These are phyloP conservation scores for Empidonax traillii DNA, from an alignment of 2,113 vertebrate genomes.

Conservation along the genomic window DNA sequence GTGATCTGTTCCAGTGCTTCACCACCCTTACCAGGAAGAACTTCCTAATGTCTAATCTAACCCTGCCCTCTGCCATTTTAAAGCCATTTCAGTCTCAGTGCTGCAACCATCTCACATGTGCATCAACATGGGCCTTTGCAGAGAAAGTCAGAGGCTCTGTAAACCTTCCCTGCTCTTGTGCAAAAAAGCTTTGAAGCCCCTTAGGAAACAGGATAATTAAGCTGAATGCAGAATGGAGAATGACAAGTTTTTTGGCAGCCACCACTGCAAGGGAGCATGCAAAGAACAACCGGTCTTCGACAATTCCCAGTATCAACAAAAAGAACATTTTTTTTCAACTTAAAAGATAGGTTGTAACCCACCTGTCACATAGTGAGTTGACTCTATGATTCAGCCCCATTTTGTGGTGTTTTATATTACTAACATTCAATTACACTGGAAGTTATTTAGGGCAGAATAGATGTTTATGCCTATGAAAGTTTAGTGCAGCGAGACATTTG, in stretches of 20 bases:
- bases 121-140: rapidly evolving
- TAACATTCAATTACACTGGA: constrained; percentile 17
- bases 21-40: not conserved
- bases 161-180: not conserved
- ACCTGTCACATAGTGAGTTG: not conserved
- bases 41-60: not conserved
- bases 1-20: not conserved
- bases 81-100: not conserved
- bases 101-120: not conserved
- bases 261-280: not conserved
- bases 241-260: not conserved
- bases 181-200: not conserved
- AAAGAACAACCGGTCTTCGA: not conserved
- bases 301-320: not conserved
- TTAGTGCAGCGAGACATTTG: not conserved
- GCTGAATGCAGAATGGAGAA: not conserved
- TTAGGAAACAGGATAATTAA: not conserved
- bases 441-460: constrained; percentile 40
- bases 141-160: not conserved
- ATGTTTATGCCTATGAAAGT: constrained; percentile 38
- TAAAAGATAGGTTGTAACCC: not conserved
- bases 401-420: constrained; percentile 30
- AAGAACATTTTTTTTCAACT: not conserved
- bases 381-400: constrained; percentile 27
- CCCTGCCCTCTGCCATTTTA: not conserved